Conservation (phyloP, 2,797 vertebrate genomes). For the Tachyglossus aculeatus region DNA sequence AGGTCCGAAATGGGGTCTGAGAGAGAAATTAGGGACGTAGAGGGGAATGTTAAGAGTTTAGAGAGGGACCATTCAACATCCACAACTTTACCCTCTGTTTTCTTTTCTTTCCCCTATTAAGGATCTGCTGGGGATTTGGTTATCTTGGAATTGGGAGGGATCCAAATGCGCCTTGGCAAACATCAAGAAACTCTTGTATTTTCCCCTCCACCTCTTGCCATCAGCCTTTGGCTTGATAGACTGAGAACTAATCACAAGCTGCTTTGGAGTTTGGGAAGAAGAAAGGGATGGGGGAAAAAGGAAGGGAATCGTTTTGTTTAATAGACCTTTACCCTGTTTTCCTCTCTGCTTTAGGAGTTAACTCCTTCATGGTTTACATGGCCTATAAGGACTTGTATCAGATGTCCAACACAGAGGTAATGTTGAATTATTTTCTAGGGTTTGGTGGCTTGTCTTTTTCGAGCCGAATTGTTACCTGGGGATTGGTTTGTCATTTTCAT, state of each 20-base stretch:
- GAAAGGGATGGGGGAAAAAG: background rate
- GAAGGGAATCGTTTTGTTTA: background rate
- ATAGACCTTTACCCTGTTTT: slow-evolving; percentile 2
- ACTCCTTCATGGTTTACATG: slow-evolving; percentile 99
- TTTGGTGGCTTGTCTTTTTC: no score
- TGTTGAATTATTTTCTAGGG: background rate
- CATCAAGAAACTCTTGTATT: background rate
- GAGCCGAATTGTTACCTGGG: no score
- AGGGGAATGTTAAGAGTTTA: no score
- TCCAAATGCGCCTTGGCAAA: no score
- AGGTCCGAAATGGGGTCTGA: no score
- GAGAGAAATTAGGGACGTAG: no score
- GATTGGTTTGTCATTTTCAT: no score
- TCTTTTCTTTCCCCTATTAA: no score
- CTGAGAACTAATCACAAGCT: slow-evolving; percentile 28
- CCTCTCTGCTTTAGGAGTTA: slow-evolving; percentile 81
- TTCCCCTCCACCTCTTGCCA: slow-evolving; percentile 12
- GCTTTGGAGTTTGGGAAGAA: background rate
- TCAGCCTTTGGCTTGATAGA: slow-evolving; percentile 17
- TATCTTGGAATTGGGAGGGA: no score
- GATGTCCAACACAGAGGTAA: slow-evolving; percentile 97
- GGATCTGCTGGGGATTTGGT: no score
- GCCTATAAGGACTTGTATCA: slow-evolving; percentile 97
- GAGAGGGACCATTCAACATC: no score
- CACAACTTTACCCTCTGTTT: no score